Base-by-base conservation (phyloP, 2,888 invertebrate species). In the Sarcophaga caerulescens region DNA sequence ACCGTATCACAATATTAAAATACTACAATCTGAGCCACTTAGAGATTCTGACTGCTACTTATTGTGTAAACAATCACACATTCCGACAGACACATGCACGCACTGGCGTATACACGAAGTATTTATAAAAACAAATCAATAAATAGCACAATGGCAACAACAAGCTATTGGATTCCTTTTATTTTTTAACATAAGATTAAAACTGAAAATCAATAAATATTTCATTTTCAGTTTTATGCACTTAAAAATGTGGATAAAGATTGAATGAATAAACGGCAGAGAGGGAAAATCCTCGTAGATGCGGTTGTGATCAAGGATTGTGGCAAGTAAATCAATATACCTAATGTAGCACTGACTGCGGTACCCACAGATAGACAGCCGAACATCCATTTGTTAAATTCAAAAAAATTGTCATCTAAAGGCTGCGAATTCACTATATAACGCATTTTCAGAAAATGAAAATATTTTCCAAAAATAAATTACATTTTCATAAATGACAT, bases 161-260 rank as follows among this genome's bases (percentile, higher is more conserved):
- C 71, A 73, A 60, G 44, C 71, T 73, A 60, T 73, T 60, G 71
- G 71, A 73, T 73, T 73, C 60, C 57, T 73, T 73, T 73, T 60
- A 76, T 66, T n/a, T n/a, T n/a, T n/a, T n/a, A n/a, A n/a, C 52
- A 21, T 35, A 66, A 65, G 73, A 81, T 87, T 78, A 84, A 78
- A 69, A 78, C 74, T n/a, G n/a, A 81, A 84, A 84, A 87, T 84
- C 81, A 78, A 87, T 87, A 87, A 81, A 81, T 87, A 87, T 84
- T 81, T 87, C 75, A 84, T 75, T 84, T 81, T 57, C 47, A 76
- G 73, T 60, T 73, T 73, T 45, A 60, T 73, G 21, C 60, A n/a
- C n/a, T n/a, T n/a, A n/a, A n/a, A n/a, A n/a, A n/a, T n/a, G n/a
- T n/a, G 60, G 21, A 60, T 73, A 21, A 60, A 60, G 60, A 44